Conservation (phyloP, 92 coral and sea anemone species). For the Epizoanthus ramosus region DNA sequence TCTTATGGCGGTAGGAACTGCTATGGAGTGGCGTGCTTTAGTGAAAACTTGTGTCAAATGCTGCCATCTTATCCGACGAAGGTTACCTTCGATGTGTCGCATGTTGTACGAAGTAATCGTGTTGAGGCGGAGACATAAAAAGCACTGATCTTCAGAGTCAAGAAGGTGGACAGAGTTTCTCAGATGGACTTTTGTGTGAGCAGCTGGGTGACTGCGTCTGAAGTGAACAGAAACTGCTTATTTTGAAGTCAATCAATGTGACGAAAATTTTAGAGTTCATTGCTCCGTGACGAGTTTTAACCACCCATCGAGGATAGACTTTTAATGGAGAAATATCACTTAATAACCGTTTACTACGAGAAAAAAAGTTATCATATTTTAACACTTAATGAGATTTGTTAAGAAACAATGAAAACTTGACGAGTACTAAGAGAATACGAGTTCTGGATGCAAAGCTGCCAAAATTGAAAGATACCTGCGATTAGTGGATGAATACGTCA, state of each 20-base stretch:
- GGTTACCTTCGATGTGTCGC: conserved; percentile 79
- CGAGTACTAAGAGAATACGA: too few species aligned
- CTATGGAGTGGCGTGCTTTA: conserved; percentile 84
- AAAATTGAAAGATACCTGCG: background rate
- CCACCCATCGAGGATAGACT: background rate
- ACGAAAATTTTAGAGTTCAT: conserved; percentile 10
- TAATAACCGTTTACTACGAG: background rate
- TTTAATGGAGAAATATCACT: background rate
- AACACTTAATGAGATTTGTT: background rate
- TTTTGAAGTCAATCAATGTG: conserved; percentile 20
- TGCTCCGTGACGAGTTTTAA: conserved; percentile 11
- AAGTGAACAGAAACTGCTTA: conserved; percentile 10
- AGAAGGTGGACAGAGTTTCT: background rate
- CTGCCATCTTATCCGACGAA: conserved; percentile 87
- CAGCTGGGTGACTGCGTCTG: conserved; percentile 35
- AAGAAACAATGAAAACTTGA: too few species aligned
- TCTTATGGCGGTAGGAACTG: conserved; percentile 84
- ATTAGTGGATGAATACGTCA: background rate
- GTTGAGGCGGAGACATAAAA: background rate
- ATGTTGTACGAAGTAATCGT: conserved; percentile 53
- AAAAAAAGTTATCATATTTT: background rate
- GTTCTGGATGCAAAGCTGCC: too few species aligned
- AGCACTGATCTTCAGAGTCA: background rate
- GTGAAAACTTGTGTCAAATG: conserved; percentile 83
- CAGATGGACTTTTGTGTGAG: conserved; percentile 6